Evolutionary conservation across 2,888 invertebrate species (phyloP), one percentile per base, ranked within the genome.

Genomic region (Aspidiotus rigidus): DNA sequence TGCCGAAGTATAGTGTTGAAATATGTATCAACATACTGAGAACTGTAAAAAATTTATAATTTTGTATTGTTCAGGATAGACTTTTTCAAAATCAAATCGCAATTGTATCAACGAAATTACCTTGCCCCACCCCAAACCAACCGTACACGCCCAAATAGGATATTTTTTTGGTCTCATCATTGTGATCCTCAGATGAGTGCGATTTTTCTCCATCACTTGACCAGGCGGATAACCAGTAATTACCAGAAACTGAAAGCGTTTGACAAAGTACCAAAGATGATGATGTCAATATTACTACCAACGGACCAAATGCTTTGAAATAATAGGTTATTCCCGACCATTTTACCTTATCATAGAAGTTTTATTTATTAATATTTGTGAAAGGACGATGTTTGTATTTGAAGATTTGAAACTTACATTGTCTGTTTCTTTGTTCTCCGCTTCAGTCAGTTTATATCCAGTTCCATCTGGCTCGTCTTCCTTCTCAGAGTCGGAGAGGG

Each of bases 61-160:
- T 7, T 9, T 55, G 17, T 15, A 63, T 57, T 16, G 2, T 5
- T 28, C 2, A 5, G 5, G 5, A 28, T 28, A 5, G 5, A 1
- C 28, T 28, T 28, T 28, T 28, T 28, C 5, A 28, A 3, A 28
- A 3, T 28, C 28, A 28, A 28, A 1, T 28, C 28, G 2, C 28
- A 28, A 28, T 28, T 28, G 1, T 3, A 5, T 28, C 28, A 28
- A 28, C 28, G 5, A 28, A 28, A 3, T 28, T 84, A 93, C 93
- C 90, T 86, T 94, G 93, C 71, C 89, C 90, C 73, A 88, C 79
- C 72, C 94, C 94, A 71, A 94, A 84, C 17, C 86, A 90, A 72
- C 90, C 93, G 78, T 93, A 94, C n/a, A 93, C 89, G 64, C 91
- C 90, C 71, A 94, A 83, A 77, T 92, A 93, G 79, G 89, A 82